phyloP scores from a whole-genome alignment of 2,888 invertebrate genomes.

The Eudasyphora cyanicolor region DNA sequence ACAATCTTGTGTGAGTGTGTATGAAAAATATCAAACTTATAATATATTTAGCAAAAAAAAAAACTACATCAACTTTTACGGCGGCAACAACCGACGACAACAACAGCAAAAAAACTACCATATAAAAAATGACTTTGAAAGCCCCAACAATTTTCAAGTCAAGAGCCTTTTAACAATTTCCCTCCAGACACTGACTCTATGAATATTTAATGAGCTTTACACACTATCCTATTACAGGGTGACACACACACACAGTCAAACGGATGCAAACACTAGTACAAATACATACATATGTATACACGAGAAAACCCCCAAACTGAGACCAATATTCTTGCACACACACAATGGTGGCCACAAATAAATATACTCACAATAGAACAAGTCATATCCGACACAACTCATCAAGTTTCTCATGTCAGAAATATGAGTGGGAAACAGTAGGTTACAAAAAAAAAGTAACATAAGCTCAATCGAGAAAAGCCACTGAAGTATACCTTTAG shows the following conservation, averaged over 20 bases:
- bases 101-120: neutral
- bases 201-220: slow-evolving; percentile 64
- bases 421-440: neutral
- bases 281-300: slow-evolving; percentile 10
- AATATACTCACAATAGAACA: no score
- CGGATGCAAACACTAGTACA: neutral
- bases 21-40: slow-evolving; percentile 7
- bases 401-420: neutral
- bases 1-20: neutral
- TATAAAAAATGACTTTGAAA: slow-evolving; percentile 14
- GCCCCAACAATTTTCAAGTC: slow-evolving; percentile 57
- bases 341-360: no score
- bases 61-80: slow-evolving; percentile 1
- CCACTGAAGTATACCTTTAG: no score
- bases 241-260: slow-evolving; percentile 36
- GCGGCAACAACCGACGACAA: slow-evolving; percentile 35
- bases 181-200: slow-evolving; percentile 60
- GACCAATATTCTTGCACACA: no score
- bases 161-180: slow-evolving; percentile 63
- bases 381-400: neutral
- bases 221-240: slow-evolving; percentile 47
- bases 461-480: no score
- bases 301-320: no score
- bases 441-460: no score
- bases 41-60: slow-evolving; percentile 5